These are phyloP conservation scores for Lingula anatina DNA, from an alignment of 2,888 invertebrate genomes.

Conservation along the genomic window DNA sequence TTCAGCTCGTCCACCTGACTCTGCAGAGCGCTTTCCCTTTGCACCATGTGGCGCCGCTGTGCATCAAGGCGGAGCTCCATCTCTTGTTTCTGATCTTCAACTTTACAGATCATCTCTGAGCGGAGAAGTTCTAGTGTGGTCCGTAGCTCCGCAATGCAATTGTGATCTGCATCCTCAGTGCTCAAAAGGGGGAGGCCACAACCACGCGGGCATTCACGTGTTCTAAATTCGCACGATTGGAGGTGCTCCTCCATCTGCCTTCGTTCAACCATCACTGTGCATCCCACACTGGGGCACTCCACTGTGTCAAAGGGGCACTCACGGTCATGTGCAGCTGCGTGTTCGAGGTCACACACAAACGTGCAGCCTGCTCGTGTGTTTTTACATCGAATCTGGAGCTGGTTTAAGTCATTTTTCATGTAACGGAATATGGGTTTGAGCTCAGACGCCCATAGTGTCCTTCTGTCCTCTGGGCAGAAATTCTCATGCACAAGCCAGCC, in stretches of 20 bases:
- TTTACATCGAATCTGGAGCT: slow-evolving; percentile 25
- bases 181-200: slow-evolving; percentile 25
- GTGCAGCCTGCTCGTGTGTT: slow-evolving; percentile 24
- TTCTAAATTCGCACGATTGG: slow-evolving; percentile 17
- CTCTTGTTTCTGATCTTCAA: slow-evolving; percentile 32
- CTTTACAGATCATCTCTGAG: slow-evolving; percentile 30
- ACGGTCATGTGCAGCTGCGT: slow-evolving; percentile 20
- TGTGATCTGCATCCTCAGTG: slow-evolving; percentile 25
- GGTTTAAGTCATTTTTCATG: slow-evolving; percentile 31
- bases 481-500: slow-evolving; percentile 36
- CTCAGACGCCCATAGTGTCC: slow-evolving; percentile 16
- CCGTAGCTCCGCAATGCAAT: slow-evolving; percentile 34
- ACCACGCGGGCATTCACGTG: slow-evolving; percentile 26
- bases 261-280: slow-evolving; percentile 15
- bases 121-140: slow-evolving; percentile 28
- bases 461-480: slow-evolving; percentile 36
- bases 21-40: slow-evolving; percentile 29
- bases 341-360: slow-evolving; percentile 21
- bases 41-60: slow-evolving; percentile 38
- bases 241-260: slow-evolving; percentile 20
- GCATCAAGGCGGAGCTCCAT: slow-evolving; percentile 35
- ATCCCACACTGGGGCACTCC: slow-evolving; percentile 27
- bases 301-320: slow-evolving; percentile 21
- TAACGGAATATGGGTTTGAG: slow-evolving; percentile 30
- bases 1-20: slow-evolving; percentile 27